Base-by-base conservation (phyloP, 2,888 invertebrate genomes). In the Desoria tigrina region DNA sequence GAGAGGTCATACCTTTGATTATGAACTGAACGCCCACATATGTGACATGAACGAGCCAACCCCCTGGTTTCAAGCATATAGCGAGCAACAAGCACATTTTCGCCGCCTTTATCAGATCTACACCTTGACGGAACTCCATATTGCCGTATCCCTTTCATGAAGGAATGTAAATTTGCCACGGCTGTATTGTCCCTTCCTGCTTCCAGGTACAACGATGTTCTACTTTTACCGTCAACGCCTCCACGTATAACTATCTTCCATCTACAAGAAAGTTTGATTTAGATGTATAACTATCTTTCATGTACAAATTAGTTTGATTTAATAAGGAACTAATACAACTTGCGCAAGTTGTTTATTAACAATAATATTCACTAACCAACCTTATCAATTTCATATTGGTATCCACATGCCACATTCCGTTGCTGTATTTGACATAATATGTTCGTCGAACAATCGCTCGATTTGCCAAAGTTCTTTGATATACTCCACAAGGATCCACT, bases 1-100 rank as follows among this genome's bases (percentile, higher is more conserved):
- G n/a, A n/a, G 24, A n/a, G n/a, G n/a, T n/a, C n/a, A 21, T 62
- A 69, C 69, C 69, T 61, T 42, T 69, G 69, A 51, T 69, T 69
- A 45, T 69, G 69, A 16, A 69, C 69, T 1, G 69, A 70, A 23
- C 65, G 26, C 1, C 66, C 69, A 39, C 66, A 67, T 9, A 67
- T 70, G 39, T 70, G 67, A 37, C 67, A 65, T 1, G 28, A 59
- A 2, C 70, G 21, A 2, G 26, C 45, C 0, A 23, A 3, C n/a
- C 70, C 70, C 51, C 70, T 28, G 0, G 32, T 28, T 24, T 65
- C 61, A 1, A 67, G 14, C 70, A 70, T 70, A 39, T 39, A 70
- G 2, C 37, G 4, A 0, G 67, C 70, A 24, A 70, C 50, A 4
- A 62, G 32, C 9, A 67, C 54, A 42, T 70, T 70, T 63, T 70